Evolutionary conservation across 1,140 invertebrate genomes (phyloP).

Genomic region (Potamilus streckersoni): DNA sequence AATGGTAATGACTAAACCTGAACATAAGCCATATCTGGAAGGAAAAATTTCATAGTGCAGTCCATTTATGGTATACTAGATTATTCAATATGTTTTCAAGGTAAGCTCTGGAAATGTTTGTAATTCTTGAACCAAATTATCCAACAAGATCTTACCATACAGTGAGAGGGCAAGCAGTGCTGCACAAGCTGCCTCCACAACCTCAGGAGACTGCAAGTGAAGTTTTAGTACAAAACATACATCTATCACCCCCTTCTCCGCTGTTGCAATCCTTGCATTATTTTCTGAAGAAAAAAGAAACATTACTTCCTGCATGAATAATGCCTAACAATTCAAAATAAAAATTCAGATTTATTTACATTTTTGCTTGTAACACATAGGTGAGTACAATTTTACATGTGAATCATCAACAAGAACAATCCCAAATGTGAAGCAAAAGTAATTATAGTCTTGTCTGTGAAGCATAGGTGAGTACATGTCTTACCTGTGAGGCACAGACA

Average conservation of each 20-base stretch:
- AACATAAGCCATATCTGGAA: too few relatives aligned
- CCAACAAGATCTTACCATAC: constrained; percentile 49
- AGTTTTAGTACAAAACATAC: constrained; percentile 52
- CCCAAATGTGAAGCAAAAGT: not conserved
- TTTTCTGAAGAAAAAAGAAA: constrained; percentile 43
- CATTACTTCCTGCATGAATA: not conserved
- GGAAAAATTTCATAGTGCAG: too few relatives aligned
- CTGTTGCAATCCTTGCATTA: constrained; percentile 52
- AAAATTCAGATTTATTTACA: not conserved
- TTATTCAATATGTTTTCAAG: too few relatives aligned
- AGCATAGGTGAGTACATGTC: too few relatives aligned
- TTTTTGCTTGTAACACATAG: not conserved
- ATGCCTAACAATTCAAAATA: too few relatives aligned
- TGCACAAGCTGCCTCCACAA: constrained; percentile 58
- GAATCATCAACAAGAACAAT: not conserved
- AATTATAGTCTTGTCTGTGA: not conserved
- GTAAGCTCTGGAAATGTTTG: not conserved
- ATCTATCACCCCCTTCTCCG: constrained; percentile 46
- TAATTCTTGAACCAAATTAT: not conserved
- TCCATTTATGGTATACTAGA: too few relatives aligned
- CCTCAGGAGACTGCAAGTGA: constrained; percentile 50
- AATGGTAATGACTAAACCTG: too few relatives aligned
- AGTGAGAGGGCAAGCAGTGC: constrained; percentile 56
- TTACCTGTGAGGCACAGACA: too few relatives aligned
- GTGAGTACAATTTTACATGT: not conserved